Base-by-base conservation (phyloP, 1,140 invertebrate species). In the Drosophila pseudoananassae region DNA sequence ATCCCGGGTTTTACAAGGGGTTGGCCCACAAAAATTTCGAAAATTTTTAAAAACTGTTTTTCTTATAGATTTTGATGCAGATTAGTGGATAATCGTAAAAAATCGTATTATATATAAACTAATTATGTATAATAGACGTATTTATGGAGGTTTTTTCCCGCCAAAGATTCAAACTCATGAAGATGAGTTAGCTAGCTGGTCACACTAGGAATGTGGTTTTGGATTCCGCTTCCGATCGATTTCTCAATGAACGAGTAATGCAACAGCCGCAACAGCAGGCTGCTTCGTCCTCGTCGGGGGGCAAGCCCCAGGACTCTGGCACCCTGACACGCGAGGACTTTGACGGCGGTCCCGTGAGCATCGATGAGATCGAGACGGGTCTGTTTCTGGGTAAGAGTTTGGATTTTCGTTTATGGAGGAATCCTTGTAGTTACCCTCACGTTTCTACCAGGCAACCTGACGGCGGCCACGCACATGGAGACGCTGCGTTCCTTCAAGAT, bases 381-480 rank as follows among this genome's bases (percentile, higher is more conserved):
- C 91, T 97, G 8, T 97, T 93, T 92, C 92, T 97, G 45, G 95
- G 95, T 94, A 92, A 61, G 73, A 58, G 38, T 15, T n/a, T 50
- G 38, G 31, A 3, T 31, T 31, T 31, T 9, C 31, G 3, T 9
- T 9, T 31, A 1, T 3, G 31, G 8, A 8, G 31, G 31, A 31
- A 31, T 31, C 31, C 8, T 1, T 31, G 25, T 27, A 27, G 25
- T 31, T 50, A 10, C 6, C 10, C 12, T 56, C 58, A 40, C 68
- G 20, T 14, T 3, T 17, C 15, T 5, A 2, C n/a, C 38, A 95
- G 96, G 96, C 59, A 97, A 97, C 85, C 88, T 97, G 45, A 95
- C 96, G 54, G 96, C 96, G 59, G 96, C 96, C 10, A 95, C 95
- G 45, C 94, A 97, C 85, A 91, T 95, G 29, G 93, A 95, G 29